phyloP scores from a whole-genome alignment of 2,797 vertebrate species.

The Lithobates pipiens region DNA sequence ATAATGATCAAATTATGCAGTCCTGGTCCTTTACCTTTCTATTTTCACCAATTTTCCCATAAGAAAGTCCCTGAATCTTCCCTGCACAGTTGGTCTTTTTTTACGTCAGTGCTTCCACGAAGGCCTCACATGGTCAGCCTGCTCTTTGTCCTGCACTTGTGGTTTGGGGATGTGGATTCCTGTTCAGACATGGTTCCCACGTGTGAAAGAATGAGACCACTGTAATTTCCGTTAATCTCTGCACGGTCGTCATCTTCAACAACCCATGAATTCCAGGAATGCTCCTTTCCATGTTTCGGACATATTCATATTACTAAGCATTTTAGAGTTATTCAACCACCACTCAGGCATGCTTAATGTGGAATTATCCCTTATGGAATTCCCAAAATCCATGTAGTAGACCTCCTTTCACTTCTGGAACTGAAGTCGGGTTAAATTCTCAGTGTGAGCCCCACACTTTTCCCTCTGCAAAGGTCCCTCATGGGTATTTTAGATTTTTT shows the following conservation, averaged over 20 bases:
- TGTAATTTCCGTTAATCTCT: constrained; percentile 40
- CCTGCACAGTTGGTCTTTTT: background rate
- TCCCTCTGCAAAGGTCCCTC: too few relatives aligned
- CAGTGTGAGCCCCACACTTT: too few relatives aligned
- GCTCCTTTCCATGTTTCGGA: background rate
- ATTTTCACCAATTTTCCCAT: background rate
- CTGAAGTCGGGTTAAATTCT: too few relatives aligned
- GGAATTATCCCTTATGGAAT: background rate
- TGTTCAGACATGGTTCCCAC: constrained; percentile 45
- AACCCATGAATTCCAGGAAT: constrained; percentile 29
- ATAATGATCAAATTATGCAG: too few relatives aligned
- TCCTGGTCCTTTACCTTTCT: too few relatives aligned
- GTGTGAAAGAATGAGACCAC: constrained; percentile 35
- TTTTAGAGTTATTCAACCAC: background rate
- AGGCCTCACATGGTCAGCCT: background rate
- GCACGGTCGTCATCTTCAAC: constrained; percentile 16
- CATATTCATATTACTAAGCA: constrained; percentile 20
- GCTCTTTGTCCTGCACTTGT: constrained; percentile 23
- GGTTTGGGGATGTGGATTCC: constrained; percentile 18
- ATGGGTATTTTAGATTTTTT: too few relatives aligned
- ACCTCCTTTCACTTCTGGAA: too few relatives aligned
- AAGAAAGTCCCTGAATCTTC: background rate
- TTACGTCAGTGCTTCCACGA: background rate
- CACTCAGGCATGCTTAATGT: background rate
- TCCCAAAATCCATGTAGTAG: too few relatives aligned